Evolutionary conservation across 2,888 invertebrate species (phyloP).

Genomic region (Nemoura dubitans): DNA sequence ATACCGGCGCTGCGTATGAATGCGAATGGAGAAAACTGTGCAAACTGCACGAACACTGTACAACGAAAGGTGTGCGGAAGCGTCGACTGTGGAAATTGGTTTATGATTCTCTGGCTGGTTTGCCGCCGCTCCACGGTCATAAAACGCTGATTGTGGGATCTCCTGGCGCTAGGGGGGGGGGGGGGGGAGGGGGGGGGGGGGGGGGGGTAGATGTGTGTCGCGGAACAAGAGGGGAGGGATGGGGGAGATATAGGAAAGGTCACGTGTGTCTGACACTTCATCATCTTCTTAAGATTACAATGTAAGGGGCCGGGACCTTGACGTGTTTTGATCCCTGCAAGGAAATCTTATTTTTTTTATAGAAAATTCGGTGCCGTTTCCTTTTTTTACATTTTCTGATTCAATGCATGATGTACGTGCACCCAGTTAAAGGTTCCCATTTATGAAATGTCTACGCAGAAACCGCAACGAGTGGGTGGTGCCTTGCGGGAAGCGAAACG

Average conservation of each 20-base stretch:
- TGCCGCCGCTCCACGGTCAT: constrained; percentile 23
- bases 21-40: constrained; percentile 32
- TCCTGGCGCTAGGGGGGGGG: background rate
- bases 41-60: constrained; percentile 13
- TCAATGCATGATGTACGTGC: background rate
- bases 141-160: constrained; percentile 44
- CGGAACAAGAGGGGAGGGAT: background rate
- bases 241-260: background rate
- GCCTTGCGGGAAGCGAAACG: background rate
- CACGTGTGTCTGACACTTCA: constrained; percentile 30
- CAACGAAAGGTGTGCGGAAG: constrained; percentile 34
- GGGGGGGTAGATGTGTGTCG: background rate
- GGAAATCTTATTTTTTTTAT: too few relatives aligned
- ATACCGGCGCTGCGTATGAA: constrained; percentile 32
- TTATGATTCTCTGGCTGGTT: constrained; percentile 42
- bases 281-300: constrained; percentile 29
- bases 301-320: background rate
- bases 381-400: too few relatives aligned
- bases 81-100: constrained; percentile 39
- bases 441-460: too few relatives aligned
- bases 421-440: too few relatives aligned
- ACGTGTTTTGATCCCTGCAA: too few relatives aligned
- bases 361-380: too few relatives aligned
- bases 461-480: too few relatives aligned
- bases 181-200: background rate